Evolutionary conservation across 2,888 invertebrate genomes (phyloP), one percentile per base, ranked within the genome.

Genomic region (Sabatieria punctata): DNA sequence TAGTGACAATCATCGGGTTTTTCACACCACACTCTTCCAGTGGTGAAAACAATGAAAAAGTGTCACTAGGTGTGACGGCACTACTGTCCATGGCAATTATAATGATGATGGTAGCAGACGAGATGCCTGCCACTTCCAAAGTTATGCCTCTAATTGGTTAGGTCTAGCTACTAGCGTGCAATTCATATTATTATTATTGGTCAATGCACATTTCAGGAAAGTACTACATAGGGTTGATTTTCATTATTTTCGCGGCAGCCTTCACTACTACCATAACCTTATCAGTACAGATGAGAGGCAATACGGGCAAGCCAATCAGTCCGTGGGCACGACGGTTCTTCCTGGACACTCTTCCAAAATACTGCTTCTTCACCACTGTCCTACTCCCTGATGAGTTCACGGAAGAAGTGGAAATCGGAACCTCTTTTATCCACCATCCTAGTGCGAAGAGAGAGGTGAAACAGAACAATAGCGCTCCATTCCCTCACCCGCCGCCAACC

Each of bases 31-130:
- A 62, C 44, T 59, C 59, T 1, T 56, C 58, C 4, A 60, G 60
- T 2, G 62, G 62, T 21, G 62, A 62, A 46, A 62, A 63, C 45
- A 59, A 59, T 6, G 62, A 62, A 46, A 62, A 63, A 51, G 60
- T 57, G 13, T 41, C 41, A 23, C 42, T 46, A 33, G 46, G 46
- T 6, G 46, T 46, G 2, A 46, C 46, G 6, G 46, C 46, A 25
- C 35, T 46, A 3, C 33, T 46, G 30, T 46, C 46, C 4, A 22
- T 46, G n/a, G 46, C 46, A 8, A 46, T 46, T 15, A 46, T 46
- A 15, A 18, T 46, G 35, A 30, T 46, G 22, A 45, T 45, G 45
- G 45, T 45, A 13, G 45, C 45, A 3, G 45, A 45, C 21, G 43
- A 45, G 37, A 45, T 46, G 46, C 46, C 46, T 6, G 46, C 46